Base-by-base conservation (phyloP, 2,888 invertebrate genomes). In the Augochlorella aurata region DNA sequence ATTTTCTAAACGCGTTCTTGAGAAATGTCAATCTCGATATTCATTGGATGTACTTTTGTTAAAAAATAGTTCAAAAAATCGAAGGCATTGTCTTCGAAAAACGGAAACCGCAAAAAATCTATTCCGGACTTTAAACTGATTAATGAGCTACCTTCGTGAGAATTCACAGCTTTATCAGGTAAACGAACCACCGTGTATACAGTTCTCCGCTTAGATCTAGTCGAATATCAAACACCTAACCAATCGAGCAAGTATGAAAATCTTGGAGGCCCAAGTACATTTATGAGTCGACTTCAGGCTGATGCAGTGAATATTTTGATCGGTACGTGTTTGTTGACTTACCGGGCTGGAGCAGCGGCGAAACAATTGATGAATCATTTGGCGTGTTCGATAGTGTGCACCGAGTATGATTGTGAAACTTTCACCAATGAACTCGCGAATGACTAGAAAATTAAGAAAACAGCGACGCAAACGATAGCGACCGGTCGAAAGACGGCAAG, bases 401-500 rank as follows among this genome's bases (percentile, higher is more conserved):
- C 70, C 74, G 38, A 29, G 63, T 70, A 29, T 54, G 50, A 8
- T 47, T 65, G 38, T 29, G 65, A 76, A 79, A 79, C 75, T 76
- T 76, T 73, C 83, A 73, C 79, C 45, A 63, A 52, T 63, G 58
- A 83, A 83, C 74, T 44, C 70, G 52, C 66, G 75, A 69, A 66
- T 58, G 29, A 76, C 18, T 74, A 67, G 14, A 50, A 69, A 68
- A 83, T 79, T 66, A 76, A 54, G 52, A 47, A 45, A 83, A 66
- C 66, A 65, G 47, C 65, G 44, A 44, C 45, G 65, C 54, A 74
- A 72, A 72, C 80, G 84, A 84, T 82, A 84, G 77, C 83, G 82
- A 88, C 89, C 77, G 88, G 81, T 84, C 90, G 90, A 87, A 89
- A 86, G 85, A 78, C 86, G 82, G 89, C 84, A 84, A 86, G 86